Evolutionary conservation across 2,113 vertebrate genomes (phyloP).

Genomic region (Hyla sarda): DNA sequence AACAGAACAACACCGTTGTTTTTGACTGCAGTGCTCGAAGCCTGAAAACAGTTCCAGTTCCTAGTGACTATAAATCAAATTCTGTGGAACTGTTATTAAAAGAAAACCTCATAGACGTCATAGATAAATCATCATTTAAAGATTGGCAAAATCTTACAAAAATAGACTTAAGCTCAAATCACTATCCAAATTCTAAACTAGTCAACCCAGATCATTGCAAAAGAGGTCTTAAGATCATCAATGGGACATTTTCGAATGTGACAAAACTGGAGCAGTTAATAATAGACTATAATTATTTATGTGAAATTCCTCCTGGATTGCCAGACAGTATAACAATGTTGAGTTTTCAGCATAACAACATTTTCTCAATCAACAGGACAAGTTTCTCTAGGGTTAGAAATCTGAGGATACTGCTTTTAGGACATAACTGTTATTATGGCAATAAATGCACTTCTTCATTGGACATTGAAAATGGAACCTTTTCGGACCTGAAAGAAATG

Average conservation of each 20-base stretch:
- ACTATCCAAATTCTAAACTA: background rate
- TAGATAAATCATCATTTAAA: slow-evolving; percentile 66
- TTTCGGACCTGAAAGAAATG: slow-evolving; percentile 64
- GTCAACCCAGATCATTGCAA: background rate
- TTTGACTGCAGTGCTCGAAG: slow-evolving; percentile 68
- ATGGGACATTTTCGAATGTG: slow-evolving; percentile 67
- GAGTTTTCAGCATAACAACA: slow-evolving; percentile 64
- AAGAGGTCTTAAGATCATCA: slow-evolving; percentile 34
- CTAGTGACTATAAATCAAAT: slow-evolving; percentile 63
- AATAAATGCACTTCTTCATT: slow-evolving; percentile 62
- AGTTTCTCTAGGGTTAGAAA: slow-evolving; percentile 61
- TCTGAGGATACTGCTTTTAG: slow-evolving; percentile 59
- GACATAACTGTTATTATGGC: slow-evolving; percentile 69
- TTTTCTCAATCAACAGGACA: slow-evolving; percentile 57
- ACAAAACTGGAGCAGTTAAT: slow-evolving; percentile 65
- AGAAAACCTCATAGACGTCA: slow-evolving; percentile 69
- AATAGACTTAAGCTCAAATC: slow-evolving; percentile 68
- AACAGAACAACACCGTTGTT: slow-evolving; percentile 35
- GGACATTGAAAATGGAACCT: slow-evolving; percentile 33
- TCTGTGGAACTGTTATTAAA: slow-evolving; percentile 71
- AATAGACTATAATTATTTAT: slow-evolving; percentile 62
- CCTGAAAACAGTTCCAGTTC: slow-evolving; percentile 69
- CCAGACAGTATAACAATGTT: slow-evolving; percentile 62
- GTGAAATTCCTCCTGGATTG: slow-evolving; percentile 62
- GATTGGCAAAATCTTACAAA: slow-evolving; percentile 66